Base-by-base conservation (phyloP, 1,140 invertebrate species). In the Carcinoscorpius rotundicauda region DNA sequence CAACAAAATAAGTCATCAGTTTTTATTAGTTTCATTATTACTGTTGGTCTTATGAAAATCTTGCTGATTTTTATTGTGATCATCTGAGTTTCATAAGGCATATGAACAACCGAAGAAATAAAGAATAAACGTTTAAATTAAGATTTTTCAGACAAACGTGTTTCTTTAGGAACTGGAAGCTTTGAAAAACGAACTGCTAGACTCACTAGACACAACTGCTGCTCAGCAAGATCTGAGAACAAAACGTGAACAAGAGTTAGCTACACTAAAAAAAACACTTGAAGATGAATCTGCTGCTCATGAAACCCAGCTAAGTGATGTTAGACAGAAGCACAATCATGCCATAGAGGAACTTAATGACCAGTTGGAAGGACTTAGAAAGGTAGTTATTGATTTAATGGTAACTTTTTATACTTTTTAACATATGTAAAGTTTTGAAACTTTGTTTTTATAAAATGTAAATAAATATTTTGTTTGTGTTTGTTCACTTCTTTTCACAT, bases 171-270 rank as follows among this genome's bases (percentile, higher is more conserved):
- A 98, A 80, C 78, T 98, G 29, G 95, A 98, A 78, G 93, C 94
- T 4, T 79, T 98, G 64, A 97, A 97, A 77, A 97, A 92, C 75
- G 95, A 98, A 79, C 80, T 98, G 58, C 81, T 98, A 58, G 94
- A 98, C 78, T 96, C 93, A 2, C 77, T 95, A 67, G 96, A 98
- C 73, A 92, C 90, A 10, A 97, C 93, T 51, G 93, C 93, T 4
- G 85, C 88, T 4, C 92, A 96, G 76, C 90, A 97, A 76, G 94
- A 98, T 76, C 77, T 98, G 49, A 81, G 94, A 65, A 91, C 87
- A 5, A 97, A 98, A 77, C 83, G 94, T 58, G 95, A 98, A 78
- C 91, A 95, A 67, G 94, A 98, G 79, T 79, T 98, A 65, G 89
- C 89, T 6, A 87, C 87, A 0, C 78, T 98, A 52, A 97, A 98